Base-by-base conservation (phyloP, 2,113 vertebrate genomes). In the Marmota monax region DNA sequence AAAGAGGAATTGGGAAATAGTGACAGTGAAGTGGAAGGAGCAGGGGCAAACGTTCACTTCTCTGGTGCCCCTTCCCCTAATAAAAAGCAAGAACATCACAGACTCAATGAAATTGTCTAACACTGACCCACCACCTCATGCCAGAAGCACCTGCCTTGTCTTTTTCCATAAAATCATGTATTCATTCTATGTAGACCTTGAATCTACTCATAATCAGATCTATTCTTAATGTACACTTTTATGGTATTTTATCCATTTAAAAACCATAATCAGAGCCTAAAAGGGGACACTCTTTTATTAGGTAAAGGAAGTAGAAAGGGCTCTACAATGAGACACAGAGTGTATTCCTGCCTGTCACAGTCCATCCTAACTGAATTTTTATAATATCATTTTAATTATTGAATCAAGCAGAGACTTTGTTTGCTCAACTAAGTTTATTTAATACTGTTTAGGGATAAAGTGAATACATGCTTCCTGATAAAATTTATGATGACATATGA, bases 401-500 rank as follows among this genome's bases (percentile, higher is more conserved):
- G n/a, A n/a, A 9, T 61, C 63, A 85, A 69, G 5, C 1, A 25
- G 29, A 84, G 17, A 0, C 7, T 51, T 53, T 88, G 12, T 83
- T 92, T 84, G 6, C 9, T 80, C 11, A 78, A 29, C 11, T 84
- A 22, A 17, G 18, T 88, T 93, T 96, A 18, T 76, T 95, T 77
- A 93, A 69, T 82, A 48, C 20, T 29, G 86, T 17, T 5, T 73
- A 84, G 4, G 51, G n/a, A 79, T 82, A n/a, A 86, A 77, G 8
- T 48, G 8, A 88, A 10, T 87, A 34, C 16, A n/a, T 63, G 22
- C n/a, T 84, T 92, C 83, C 74, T 90, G 34, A 65, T 84, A 82
- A 83, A 97, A 7, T 61, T 84, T 97, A 48, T 39, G 45, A 12
- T 78, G 16, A 63, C 51, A 80, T 84, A 82, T n/a, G 72, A 80